A percentile compares a stretch with the other conserved stretches of the same genome.
phyloP scores from a whole-genome alignment of 2,113 vertebrate genomes.

The Symphodus melops region DNA sequence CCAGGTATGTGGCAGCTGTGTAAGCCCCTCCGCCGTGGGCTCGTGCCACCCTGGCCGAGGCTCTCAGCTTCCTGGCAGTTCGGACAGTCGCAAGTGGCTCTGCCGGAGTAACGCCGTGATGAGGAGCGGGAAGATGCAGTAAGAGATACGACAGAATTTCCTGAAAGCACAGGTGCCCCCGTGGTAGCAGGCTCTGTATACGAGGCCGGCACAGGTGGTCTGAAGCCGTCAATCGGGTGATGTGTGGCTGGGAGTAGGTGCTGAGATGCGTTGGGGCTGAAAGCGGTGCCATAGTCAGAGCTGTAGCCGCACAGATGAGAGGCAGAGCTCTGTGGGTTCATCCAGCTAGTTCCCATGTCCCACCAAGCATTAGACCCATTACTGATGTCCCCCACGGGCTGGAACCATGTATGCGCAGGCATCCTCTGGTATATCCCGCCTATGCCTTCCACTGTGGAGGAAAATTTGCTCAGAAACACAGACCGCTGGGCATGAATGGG shows the following conservation, averaged over 20 bases:
- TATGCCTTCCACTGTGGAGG: constrained; percentile 90
- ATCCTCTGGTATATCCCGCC: constrained; percentile 91
- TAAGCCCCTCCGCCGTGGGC: constrained; percentile 88
- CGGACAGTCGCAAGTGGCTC: constrained; percentile 93
- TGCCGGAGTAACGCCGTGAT: constrained; percentile 86
- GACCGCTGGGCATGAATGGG: constrained; percentile 86
- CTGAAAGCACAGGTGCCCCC: constrained; percentile 79
- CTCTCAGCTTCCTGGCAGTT: constrained; percentile 93
- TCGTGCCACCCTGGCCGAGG: constrained; percentile 87
- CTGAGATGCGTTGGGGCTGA: constrained; percentile 85
- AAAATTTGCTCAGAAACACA: constrained; percentile 91
- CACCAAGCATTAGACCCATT: constrained; percentile 91
- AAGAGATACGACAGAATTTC: constrained; percentile 78
- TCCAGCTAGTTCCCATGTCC: constrained; percentile 92
- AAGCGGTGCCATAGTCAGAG: constrained; percentile 89
- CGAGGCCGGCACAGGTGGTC: constrained; percentile 85
- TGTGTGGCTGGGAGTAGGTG: constrained; percentile 89
- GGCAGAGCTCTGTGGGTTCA: constrained; percentile 89
- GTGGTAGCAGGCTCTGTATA: constrained; percentile 87
- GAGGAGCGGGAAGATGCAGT: constrained; percentile 85
- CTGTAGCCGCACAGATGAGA: constrained; percentile 89
- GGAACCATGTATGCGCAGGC: constrained; percentile 92
- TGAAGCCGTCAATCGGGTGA: constrained; percentile 95
- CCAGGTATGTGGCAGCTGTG: constrained; percentile 95
- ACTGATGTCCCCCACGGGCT: constrained; percentile 85